Evolutionary conservation across 2,113 vertebrate species (phyloP).

Genomic region (Neotragus moschatus): DNA sequence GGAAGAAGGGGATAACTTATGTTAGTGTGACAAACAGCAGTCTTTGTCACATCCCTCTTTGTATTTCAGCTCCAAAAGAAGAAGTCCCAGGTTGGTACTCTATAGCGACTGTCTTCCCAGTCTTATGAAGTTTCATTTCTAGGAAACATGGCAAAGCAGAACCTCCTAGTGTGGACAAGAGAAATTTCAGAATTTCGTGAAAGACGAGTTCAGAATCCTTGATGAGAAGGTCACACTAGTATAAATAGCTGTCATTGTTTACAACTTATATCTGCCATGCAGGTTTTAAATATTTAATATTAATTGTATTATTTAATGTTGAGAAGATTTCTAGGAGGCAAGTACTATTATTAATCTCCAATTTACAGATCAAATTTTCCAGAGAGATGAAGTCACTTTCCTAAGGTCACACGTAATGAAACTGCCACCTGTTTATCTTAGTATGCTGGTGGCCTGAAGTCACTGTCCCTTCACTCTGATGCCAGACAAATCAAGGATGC

Average conservation of each 20-base stretch:
- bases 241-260: not conserved
- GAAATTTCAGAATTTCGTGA: not conserved
- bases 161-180: not conserved
- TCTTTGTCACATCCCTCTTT: not conserved
- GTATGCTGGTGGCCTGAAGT: not conserved
- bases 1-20: not conserved
- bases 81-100: not conserved
- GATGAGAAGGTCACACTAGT: not conserved
- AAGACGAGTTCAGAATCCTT: conserved; percentile 16
- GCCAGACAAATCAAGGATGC: not conserved
- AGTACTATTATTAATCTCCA: not conserved
- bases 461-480: not conserved
- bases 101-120: not conserved
- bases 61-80: not conserved
- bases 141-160: not conserved
- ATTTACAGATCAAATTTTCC: not conserved
- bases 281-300: not conserved
- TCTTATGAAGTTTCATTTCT: not conserved
- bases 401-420: not conserved
- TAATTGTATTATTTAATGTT: not conserved
- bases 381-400: not conserved
- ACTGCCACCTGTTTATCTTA: not conserved
- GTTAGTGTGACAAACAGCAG: not conserved
- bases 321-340: not conserved
- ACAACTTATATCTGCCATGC: not conserved